Evolutionary conservation across 2,113 vertebrate species (phyloP).

Genomic region (Mystacornis crossleyi): DNA sequence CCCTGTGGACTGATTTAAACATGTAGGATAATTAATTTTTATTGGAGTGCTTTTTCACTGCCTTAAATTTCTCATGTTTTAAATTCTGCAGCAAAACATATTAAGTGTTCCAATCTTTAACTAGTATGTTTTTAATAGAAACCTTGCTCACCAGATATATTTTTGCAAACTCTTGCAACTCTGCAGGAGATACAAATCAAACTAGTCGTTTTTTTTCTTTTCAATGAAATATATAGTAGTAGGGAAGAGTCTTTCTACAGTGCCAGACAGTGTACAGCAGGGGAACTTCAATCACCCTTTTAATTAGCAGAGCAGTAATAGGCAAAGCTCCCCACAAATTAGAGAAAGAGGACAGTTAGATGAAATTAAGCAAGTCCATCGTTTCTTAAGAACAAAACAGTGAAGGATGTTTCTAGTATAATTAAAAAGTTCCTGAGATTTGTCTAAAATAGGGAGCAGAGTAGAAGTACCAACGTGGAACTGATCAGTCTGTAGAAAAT

Average conservation of each 20-base stretch:
- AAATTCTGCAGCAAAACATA: conserved; percentile 61
- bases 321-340: conserved; percentile 31
- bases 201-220: conserved; percentile 11
- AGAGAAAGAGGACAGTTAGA: conserved; percentile 15
- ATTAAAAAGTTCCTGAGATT: conserved; percentile 40
- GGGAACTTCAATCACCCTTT: conserved; percentile 46
- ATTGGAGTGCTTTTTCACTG: conserved; percentile 40
- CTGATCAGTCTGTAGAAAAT: neutral
- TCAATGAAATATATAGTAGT: conserved; percentile 1
- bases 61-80: conserved; percentile 62
- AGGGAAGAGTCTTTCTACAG: neutral
- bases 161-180: conserved; percentile 47
- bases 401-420: neutral
- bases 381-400: conserved; percentile 28
- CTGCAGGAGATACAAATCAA: conserved; percentile 60
- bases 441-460: neutral
- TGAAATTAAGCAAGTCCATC: conserved; percentile 16
- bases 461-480: neutral
- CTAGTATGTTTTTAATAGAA: conserved; percentile 60
- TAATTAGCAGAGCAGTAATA: conserved; percentile 49
- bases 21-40: conserved; percentile 66
- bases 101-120: conserved; percentile 66
- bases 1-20: conserved; percentile 65
- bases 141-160: conserved; percentile 46
- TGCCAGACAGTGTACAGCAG: conserved; percentile 18